Evolutionary conservation across 2,797 vertebrate genomes (phyloP), one percentile per base, ranked within the genome.

Genomic region (Crypturellus tataupa): DNA sequence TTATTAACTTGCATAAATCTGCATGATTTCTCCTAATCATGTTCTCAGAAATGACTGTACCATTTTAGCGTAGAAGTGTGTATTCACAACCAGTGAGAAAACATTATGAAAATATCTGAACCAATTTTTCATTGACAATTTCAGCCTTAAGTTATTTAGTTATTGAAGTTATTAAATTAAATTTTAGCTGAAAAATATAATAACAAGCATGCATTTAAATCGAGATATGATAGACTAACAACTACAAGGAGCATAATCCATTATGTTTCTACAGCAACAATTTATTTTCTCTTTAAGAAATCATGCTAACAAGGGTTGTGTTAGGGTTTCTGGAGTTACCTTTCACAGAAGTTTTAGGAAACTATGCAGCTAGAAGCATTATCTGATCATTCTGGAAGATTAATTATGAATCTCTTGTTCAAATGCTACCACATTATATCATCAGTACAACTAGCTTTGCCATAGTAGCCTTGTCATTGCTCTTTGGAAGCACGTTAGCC

Each of bases 381-480:
- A 14, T 23, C 29, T 0, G 0, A 49, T 68, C 53, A 67, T 21
- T 81, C 46, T 72, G 49, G n/a, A 84, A n/a, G 21, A 51, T 29
- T 87, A 83, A 20, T 72, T 75, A 81, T n/a, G n/a, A 69, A 75
- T 79, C 80, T 75, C 51, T 71, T 72, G n/a, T 69, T 64, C 14
- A 92, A 91, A 77, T 51, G 18, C 19, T 63, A 12, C 39, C 23
- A 44, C 21, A 44, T 44, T 67, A 42, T 77, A 63, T 16, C 67
- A 47, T 89, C 42, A 79, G 10, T 65, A 65, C 42, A 83, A 70
- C n/a, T 39, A 62, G 4, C 46, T 49, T 59, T 88, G 70, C 39
- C 35, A 63, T 16, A 65, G 18, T 46, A 42, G 25, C 51, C 40
- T 89, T 60, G 49, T 85, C 46, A 63, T 67, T 81, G 49, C 8